A percentile compares a stretch with the other conserved stretches of the same genome.
These are phyloP conservation scores for Cololabis saira DNA, from an alignment of 2,113 vertebrate species.

Conservation along the genomic window DNA sequence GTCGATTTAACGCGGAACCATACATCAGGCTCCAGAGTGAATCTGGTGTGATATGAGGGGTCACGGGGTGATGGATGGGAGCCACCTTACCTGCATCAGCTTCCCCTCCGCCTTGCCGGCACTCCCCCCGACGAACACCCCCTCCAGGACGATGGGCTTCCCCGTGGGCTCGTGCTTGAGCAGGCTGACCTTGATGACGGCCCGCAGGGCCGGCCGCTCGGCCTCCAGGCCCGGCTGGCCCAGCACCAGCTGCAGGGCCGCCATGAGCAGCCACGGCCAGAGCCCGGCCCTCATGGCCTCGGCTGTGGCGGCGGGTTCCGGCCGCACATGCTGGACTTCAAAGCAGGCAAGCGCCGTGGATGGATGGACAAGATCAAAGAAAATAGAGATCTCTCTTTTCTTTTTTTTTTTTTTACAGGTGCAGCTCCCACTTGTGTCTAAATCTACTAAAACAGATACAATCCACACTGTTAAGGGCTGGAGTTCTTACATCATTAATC, in stretches of 20 bases:
- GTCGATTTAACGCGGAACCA: no score
- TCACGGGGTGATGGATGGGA: background rate
- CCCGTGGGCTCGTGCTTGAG: constrained; percentile 87
- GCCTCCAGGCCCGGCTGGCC: constrained; percentile 88
- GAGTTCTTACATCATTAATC: constrained; percentile 45
- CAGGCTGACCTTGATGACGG: constrained; percentile 91
- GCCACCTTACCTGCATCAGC: constrained; percentile 91
- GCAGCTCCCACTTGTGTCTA: constrained; percentile 27
- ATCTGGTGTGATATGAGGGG: constrained; percentile 15
- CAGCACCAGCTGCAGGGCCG: constrained; percentile 90
- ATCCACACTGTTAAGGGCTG: constrained; percentile 51
- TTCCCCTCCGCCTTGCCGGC: constrained; percentile 90
- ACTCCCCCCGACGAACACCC: constrained; percentile 90
- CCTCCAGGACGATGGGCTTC: constrained; percentile 88
- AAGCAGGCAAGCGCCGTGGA: constrained; percentile 72
- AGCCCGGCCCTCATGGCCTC: constrained; percentile 98
- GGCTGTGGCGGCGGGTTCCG: constrained; percentile 87
- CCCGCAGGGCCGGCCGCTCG: constrained; percentile 86
- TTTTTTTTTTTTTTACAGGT: no score
- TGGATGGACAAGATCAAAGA: constrained; percentile 32
- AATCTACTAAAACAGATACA: constrained; percentile 24
- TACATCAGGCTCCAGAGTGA: no score
- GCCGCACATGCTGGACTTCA: constrained; percentile 91
- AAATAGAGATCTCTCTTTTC: background rate
- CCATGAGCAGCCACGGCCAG: constrained; percentile 97